These are phyloP conservation scores for Saccopteryx bilineata DNA, from an alignment of 2,113 vertebrate species.

Conservation along the genomic window DNA sequence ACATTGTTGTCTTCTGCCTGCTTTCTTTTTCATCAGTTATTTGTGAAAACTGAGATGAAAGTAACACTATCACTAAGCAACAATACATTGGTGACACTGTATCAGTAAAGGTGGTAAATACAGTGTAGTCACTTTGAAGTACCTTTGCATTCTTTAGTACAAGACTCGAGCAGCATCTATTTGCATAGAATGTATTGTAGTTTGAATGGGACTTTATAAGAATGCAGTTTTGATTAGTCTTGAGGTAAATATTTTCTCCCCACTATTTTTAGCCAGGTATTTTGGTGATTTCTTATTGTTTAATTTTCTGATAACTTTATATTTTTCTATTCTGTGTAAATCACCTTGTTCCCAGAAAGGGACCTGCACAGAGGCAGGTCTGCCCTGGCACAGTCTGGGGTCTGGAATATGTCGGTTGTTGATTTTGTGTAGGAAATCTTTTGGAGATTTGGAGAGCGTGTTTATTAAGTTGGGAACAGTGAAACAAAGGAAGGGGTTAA, in stretches of 20 bases:
- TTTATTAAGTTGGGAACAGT: background rate
- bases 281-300: background rate
- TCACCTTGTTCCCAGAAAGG: background rate
- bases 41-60: background rate
- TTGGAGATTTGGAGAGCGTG: background rate
- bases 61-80: background rate
- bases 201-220: background rate
- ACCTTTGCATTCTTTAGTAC: background rate
- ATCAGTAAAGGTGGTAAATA: background rate
- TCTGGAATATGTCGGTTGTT: background rate
- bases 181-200: background rate
- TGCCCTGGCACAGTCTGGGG: background rate
- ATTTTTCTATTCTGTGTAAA: background rate
- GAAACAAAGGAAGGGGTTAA: background rate
- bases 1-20: background rate
- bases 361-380: background rate
- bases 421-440: background rate
- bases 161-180: background rate
- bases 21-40: background rate
- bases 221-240: background rate
- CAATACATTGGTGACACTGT: background rate
- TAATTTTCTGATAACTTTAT: background rate
- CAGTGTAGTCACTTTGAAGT: background rate
- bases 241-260: background rate
- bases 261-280: background rate